Evolutionary conservation across 2,113 vertebrate genomes (phyloP).

Genomic region (Oenanthe oenanthe): DNA sequence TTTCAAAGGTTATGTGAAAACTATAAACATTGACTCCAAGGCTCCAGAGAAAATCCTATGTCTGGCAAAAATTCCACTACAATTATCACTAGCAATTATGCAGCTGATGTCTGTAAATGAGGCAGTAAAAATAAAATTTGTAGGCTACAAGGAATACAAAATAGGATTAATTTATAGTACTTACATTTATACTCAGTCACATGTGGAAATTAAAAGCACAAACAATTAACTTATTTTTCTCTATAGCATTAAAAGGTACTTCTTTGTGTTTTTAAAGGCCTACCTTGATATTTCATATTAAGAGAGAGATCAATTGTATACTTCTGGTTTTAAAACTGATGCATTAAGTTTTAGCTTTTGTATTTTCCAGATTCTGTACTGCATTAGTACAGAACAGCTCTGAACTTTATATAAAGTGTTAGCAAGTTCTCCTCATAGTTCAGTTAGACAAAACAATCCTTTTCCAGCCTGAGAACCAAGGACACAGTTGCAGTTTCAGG

Average conservation of each 20-base stretch:
- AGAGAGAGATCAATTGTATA: neutral
- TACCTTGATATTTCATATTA: neutral
- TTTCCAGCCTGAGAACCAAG: too few species aligned
- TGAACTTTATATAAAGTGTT: too few species aligned
- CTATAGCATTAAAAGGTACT: neutral
- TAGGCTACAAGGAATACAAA: neutral
- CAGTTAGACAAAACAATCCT: too few species aligned
- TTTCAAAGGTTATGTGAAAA: neutral
- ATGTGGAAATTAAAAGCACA: neutral
- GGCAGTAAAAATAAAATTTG: neutral
- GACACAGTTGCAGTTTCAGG: too few species aligned
- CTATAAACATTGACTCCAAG: neutral
- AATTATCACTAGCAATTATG: conserved; percentile 1
- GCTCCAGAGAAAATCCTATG: neutral
- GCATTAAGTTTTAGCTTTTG: too few species aligned
- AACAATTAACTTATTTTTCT: neutral
- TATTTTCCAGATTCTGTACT: too few species aligned
- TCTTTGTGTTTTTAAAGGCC: neutral
- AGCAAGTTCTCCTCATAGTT: too few species aligned
- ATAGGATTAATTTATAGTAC: neutral
- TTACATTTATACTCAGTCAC: neutral
- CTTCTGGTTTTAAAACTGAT: neutral
- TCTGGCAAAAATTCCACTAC: neutral
- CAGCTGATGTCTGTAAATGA: neutral
- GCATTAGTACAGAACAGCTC: too few species aligned